Base-by-base conservation (phyloP, 2,797 vertebrate genomes). In the Triplophysa yarkandensis region DNA sequence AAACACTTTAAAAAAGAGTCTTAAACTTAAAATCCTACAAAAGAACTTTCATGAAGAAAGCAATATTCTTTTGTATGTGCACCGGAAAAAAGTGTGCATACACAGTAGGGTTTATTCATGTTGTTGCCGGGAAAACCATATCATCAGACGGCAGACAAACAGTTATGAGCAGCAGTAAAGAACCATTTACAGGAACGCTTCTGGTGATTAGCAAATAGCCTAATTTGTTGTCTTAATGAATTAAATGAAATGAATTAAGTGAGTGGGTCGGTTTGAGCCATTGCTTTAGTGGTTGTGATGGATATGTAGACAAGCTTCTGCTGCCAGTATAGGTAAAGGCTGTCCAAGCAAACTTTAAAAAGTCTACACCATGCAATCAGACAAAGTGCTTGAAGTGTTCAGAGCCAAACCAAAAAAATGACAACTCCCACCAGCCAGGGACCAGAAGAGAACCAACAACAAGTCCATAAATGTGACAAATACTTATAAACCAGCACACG, bases 161-260 rank as follows among this genome's bases (percentile, higher is more conserved):
- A 21, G 41, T 32, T 79, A 68, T 74, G 44, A 68, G 50, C 34
- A 75, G 44, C 39, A 52, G 52, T 36, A 32, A 62, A 71, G 43
- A n/a, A 60, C 63, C 62, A 17, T 43, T 80, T 77, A 78, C 71
- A 65, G 64, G 54, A 77, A 75, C 50, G 52, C 32, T 41, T 23
- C 30, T 65, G 67, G 43, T 76, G 50, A 65, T 74, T 68, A 77
- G 11, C 62, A 82, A 75, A 65, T 27, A 17, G 58, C 21, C 50
- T 58, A 77, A 77, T 77, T 77, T 68, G 58, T 27, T 77, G 17
- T 74, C 55, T 64, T 77, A 77, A 75, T 82, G 68, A 77, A 75
- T 75, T 66, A 66, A 68, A 34, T 39, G 11, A 39, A 77, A 75
- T 82, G 68, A 77, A 71, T 71, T 61, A 69, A 72, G 34, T 48